Base-by-base conservation (phyloP, 2,797 vertebrate genomes). In the Trachurus trachurus region DNA sequence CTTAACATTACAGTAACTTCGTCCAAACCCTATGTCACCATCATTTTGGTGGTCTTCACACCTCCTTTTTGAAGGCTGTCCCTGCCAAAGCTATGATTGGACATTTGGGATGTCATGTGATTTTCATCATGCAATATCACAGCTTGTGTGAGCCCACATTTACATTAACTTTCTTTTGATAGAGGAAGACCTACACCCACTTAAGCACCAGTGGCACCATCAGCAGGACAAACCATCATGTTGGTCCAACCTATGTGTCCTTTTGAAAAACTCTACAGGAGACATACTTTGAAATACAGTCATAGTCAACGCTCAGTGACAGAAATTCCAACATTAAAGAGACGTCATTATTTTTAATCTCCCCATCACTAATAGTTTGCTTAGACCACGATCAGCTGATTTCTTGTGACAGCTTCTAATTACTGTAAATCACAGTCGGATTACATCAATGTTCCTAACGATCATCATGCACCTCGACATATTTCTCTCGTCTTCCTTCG, bases 401-500 rank as follows among this genome's bases (percentile, higher is more conserved):
- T 29, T 60, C 16, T 9, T 44, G 16, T 16, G 31, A 69, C 10
- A 45, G 49, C 39, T 50, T 63, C 16, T 16, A 47, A 42, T 62
- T 10, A 47, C 9, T 45, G 29, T 29, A 62, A 59, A 72, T 49
- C 6, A 5, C 37, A 19, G 61, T 40, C 9, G 1, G 57, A 61
- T 72, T 11, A 64, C 26, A n/a, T 57, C 10, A 1, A 67, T 71
- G 26, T 53, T 66, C 52, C 22, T 71, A 44, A 68, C 60, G 54
- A 59, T 79, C 22, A 5, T 54, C 2, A 26, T 19, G 2, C 34
- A 13, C 5, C 10, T 26, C 13, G 22, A 50, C n/a, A 15, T 37
- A 6, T 29, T 63, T 69, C n/a, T 50, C 19, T 50, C 19, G 39
- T 34, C 63, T 56, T 54, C 29, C 21, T 59, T 19, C 52, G 12